Percentiles rank a stretch among this genome's conserved stretches.
Evolutionary conservation across 2,888 invertebrate species (phyloP).

Genomic region (Cantharis flavilabris): DNA sequence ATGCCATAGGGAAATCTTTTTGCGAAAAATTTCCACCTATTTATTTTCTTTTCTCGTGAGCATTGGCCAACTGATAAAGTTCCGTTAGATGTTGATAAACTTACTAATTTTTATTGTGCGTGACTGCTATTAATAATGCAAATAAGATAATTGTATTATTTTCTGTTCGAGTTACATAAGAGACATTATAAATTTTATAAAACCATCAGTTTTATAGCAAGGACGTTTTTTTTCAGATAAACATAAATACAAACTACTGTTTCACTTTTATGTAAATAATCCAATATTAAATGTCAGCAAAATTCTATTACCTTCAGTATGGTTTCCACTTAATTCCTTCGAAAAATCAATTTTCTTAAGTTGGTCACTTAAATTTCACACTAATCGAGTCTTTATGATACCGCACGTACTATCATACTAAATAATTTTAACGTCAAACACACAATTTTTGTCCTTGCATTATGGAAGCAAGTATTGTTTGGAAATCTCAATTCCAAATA

Average conservation of each 20-base stretch:
- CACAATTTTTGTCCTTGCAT: constrained; percentile 36
- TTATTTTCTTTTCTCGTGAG: neutral
- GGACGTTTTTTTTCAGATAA: neutral
- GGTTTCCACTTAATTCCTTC: neutral
- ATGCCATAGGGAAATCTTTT: neutral
- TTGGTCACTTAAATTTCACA: neutral
- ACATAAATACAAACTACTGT: neutral
- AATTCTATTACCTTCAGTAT: neutral
- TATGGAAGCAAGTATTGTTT: constrained; percentile 34
- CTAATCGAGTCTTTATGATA: neutral
- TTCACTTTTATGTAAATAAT: neutral
- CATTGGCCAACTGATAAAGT: neutral
- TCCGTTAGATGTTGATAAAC: neutral
- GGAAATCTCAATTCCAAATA: constrained; percentile 15
- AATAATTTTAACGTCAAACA: constrained; percentile 36
- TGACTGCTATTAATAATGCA: neutral
- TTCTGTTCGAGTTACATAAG: neutral
- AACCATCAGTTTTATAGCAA: neutral
- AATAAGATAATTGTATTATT: neutral
- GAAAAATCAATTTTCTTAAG: neutral
- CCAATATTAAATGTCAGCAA: neutral
- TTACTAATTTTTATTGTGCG: neutral
- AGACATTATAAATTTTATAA: neutral
- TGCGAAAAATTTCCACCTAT: neutral
- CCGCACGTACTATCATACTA: constrained; percentile 27